These are phyloP conservation scores for Squalus acanthias DNA, from an alignment of 2,797 vertebrate genomes.

Conservation along the genomic window DNA sequence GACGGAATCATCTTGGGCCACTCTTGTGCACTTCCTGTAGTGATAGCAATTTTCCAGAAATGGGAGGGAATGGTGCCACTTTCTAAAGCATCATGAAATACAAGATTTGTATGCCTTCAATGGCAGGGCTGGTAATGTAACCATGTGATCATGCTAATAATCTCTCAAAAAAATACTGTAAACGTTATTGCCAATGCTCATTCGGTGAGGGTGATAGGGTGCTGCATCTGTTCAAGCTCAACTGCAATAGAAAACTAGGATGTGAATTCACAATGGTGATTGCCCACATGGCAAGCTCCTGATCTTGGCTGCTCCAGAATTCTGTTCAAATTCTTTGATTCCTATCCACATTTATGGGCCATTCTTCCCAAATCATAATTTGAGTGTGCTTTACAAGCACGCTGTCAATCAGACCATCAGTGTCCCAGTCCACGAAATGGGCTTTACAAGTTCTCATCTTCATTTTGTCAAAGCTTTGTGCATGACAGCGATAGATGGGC, in stretches of 20 bases:
- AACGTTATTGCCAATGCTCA: background rate
- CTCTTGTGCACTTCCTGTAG: background rate
- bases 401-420: no score
- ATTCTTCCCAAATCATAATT: no score
- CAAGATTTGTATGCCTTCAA: background rate
- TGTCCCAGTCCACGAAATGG: no score
- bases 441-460: no score
- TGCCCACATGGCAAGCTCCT: background rate
- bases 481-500: no score
- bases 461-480: no score
- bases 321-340: background rate
- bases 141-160: background rate
- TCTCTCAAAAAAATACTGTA: background rate
- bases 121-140: background rate
- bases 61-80: background rate
- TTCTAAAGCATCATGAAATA: background rate
- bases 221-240: background rate
- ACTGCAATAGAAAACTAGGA: background rate
- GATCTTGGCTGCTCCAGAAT: background rate
- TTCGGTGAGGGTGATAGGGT: background rate
- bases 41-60: background rate
- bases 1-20: background rate
- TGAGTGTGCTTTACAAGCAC: no score
- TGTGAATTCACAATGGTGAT: background rate
- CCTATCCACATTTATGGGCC: background rate